phyloP scores from a whole-genome alignment of 1,140 invertebrate species.

The Trichonephila clavata region DNA sequence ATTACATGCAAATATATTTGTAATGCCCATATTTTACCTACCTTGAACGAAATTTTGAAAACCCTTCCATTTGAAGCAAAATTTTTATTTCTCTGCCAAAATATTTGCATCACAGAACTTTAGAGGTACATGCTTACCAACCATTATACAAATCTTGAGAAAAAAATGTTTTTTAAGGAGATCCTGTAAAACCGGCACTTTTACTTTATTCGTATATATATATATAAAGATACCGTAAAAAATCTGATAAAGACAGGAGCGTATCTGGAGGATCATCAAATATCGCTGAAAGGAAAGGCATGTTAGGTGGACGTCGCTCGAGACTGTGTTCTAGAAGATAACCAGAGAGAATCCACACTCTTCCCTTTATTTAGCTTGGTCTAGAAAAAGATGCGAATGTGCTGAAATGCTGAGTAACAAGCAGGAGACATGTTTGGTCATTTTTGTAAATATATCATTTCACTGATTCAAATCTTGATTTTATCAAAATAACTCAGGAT shows the following conservation, averaged over 20 bases:
- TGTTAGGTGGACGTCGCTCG: slow-evolving; percentile 11
- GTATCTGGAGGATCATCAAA: slow-evolving; percentile 49
- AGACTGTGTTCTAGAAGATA: slow-evolving; percentile 29
- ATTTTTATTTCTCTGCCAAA: neutral
- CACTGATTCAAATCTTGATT: no score
- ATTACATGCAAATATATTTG: no score
- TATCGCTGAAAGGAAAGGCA: slow-evolving; percentile 65
- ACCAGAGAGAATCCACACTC: neutral
- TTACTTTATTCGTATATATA: slow-evolving; percentile 3
- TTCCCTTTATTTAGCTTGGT: slow-evolving; percentile 42
- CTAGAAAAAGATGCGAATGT: neutral
- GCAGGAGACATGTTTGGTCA: slow-evolving; percentile 27
- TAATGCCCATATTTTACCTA: no score
- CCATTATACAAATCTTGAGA: neutral
- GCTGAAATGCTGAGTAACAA: neutral
- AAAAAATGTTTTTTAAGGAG: neutral
- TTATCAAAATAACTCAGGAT: no score
- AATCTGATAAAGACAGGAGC: neutral
- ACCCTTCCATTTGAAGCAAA: no score
- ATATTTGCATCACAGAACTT: neutral
- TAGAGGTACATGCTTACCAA: neutral
- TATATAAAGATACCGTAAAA: neutral
- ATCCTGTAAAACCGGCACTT: neutral
- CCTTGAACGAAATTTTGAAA: no score
- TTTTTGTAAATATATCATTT: no score